Percentiles rank a stretch among this genome's conserved stretches.
phyloP scores from a whole-genome alignment of 2,888 invertebrate species.

The Ephialtes manifestator region DNA sequence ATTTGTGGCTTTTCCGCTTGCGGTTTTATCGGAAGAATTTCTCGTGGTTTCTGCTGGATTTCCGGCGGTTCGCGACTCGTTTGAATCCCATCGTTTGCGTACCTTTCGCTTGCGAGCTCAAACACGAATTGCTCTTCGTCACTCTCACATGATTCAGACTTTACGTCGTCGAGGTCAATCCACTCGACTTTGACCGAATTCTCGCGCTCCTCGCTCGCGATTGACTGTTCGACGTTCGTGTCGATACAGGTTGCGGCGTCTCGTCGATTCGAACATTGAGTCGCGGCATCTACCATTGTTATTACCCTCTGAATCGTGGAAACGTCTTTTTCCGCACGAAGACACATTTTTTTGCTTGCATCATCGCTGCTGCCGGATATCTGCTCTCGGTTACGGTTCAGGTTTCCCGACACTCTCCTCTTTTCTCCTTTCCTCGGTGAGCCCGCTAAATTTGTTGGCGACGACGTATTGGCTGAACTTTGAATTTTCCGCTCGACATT shows the following conservation, averaged over 20 bases:
- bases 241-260: slow-evolving; percentile 70
- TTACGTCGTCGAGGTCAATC: slow-evolving; percentile 76
- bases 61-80: slow-evolving; percentile 24
- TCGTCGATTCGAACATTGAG: slow-evolving; percentile 77
- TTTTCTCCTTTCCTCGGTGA: slow-evolving; percentile 39
- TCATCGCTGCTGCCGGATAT: not conserved
- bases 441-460: not conserved
- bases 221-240: slow-evolving; percentile 36
- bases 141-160: slow-evolving; percentile 73
- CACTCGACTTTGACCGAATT: slow-evolving; percentile 71
- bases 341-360: slow-evolving; percentile 34
- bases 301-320: slow-evolving; percentile 28
- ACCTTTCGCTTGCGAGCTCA: not conserved
- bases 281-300: slow-evolving; percentile 76
- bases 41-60: not conserved
- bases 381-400: slow-evolving; percentile 11
- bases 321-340: slow-evolving; percentile 6
- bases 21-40: slow-evolving; percentile 5
- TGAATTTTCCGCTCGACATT: slow-evolving; percentile 7
- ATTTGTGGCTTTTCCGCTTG: slow-evolving; percentile 2
- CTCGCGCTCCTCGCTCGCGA: slow-evolving; percentile 6
- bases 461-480: not conserved
- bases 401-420: slow-evolving; percentile 33
- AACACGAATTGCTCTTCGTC: slow-evolving; percentile 57
- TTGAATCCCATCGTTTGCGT: not conserved